phyloP scores from a whole-genome alignment of 2,888 invertebrate species.

The Tipula unca region DNA sequence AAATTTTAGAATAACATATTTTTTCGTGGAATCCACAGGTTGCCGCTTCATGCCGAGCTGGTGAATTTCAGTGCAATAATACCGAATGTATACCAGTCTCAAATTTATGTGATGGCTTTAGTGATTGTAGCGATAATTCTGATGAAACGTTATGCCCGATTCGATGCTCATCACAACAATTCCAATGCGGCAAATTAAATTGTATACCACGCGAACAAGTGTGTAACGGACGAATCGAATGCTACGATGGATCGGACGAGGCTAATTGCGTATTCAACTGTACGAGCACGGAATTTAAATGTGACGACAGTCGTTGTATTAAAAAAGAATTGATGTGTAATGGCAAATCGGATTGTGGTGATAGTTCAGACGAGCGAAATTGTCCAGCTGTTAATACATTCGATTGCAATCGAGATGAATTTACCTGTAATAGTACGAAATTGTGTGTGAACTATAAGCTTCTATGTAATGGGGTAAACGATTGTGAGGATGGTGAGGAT shows the following conservation, averaged over 20 bases:
- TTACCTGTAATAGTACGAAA: not conserved
- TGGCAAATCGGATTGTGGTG: not conserved
- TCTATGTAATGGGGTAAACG: not conserved
- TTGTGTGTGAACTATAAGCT: not conserved
- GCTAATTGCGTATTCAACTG: not conserved
- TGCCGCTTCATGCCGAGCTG: not conserved
- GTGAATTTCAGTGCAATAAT: not conserved
- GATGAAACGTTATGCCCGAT: not conserved
- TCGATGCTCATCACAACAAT: not conserved
- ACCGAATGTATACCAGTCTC: not conserved
- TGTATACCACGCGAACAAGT: not conserved
- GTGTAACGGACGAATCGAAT: not conserved
- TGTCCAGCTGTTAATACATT: not conserved
- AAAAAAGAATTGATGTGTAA: not conserved
- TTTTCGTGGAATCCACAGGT: not conserved
- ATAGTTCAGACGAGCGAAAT: not conserved
- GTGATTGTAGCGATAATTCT: not conserved
- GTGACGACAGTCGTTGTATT: not conserved
- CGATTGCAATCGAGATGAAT: not conserved
- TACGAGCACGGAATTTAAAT: not conserved
- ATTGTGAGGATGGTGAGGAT: not conserved
- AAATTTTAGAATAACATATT: not conserved
- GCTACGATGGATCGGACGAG: not conserved
- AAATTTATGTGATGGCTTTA: not conserved
- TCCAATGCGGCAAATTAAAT: not conserved